Conservation (phyloP, 2,113 vertebrate species). For the Microtus pennsylvanicus region DNA sequence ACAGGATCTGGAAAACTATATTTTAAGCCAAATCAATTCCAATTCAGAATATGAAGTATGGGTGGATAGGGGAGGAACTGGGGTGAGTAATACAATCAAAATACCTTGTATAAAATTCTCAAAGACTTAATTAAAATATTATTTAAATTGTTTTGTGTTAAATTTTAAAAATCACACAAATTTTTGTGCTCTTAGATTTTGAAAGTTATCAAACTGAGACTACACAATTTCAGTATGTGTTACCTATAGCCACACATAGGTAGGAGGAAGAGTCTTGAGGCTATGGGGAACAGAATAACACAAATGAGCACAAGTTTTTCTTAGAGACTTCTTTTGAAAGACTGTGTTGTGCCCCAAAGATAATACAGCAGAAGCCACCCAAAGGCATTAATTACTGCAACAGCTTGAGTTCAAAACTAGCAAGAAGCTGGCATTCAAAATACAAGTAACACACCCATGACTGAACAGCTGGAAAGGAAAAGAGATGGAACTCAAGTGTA, state of each 20-base stretch:
- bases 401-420: neutral
- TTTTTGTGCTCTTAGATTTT: neutral
- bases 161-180: neutral
- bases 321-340: neutral
- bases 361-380: too few species aligned
- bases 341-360: neutral
- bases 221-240: neutral
- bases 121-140: neutral
- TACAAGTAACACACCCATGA: neutral
- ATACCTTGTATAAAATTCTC: neutral
- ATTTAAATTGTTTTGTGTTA: neutral
- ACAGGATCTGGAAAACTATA: neutral
- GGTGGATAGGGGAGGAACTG: neutral
- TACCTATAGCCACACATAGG: neutral
- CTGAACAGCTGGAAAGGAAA: neutral
- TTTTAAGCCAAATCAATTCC: slow-evolving; percentile 30
- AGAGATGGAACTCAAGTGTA: neutral
- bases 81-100: neutral
- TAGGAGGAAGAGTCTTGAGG: neutral
- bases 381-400: neutral
- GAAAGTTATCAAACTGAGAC: neutral
- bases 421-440: neutral
- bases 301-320: neutral
- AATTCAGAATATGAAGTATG: neutral
- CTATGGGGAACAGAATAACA: neutral